Conservation (phyloP, 2,888 invertebrate species). For the Heliconius charithonia region DNA sequence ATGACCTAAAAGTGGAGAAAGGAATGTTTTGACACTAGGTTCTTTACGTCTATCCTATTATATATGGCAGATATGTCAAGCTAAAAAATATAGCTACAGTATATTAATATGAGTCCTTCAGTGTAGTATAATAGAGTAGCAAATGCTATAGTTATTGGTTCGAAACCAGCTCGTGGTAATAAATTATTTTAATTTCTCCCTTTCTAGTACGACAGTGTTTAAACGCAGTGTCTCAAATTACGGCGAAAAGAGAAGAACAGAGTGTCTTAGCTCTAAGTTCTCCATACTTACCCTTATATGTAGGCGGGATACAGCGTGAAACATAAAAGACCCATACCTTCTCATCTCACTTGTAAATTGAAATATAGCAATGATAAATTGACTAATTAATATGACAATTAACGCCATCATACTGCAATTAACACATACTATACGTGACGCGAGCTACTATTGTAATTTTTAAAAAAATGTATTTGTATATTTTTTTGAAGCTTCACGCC, state of each 20-base stretch:
- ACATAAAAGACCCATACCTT: not conserved
- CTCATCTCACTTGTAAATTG: not conserved
- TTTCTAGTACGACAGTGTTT: not conserved
- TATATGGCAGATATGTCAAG: no score
- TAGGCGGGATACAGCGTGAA: not conserved
- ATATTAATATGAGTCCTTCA: no score
- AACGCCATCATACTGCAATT: not conserved
- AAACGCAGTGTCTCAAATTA: not conserved
- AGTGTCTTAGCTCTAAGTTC: not conserved
- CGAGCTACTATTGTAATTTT: not conserved
- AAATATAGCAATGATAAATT: not conserved
- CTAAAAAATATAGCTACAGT: no score
- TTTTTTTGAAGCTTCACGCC: no score
- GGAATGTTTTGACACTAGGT: no score
- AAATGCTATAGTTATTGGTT: not conserved
- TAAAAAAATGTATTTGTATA: no score
- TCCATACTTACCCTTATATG: not conserved
- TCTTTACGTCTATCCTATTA: no score
- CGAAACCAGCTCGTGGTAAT: not conserved
- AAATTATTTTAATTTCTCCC: not conserved
- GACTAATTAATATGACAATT: slow-evolving; percentile 2
- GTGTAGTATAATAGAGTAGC: no score
- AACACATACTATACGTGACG: not conserved
- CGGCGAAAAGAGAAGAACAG: not conserved
- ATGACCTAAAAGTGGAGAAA: no score